Base-by-base conservation (phyloP, 2,797 vertebrate genomes). In the Lateolabrax maculatus region DNA sequence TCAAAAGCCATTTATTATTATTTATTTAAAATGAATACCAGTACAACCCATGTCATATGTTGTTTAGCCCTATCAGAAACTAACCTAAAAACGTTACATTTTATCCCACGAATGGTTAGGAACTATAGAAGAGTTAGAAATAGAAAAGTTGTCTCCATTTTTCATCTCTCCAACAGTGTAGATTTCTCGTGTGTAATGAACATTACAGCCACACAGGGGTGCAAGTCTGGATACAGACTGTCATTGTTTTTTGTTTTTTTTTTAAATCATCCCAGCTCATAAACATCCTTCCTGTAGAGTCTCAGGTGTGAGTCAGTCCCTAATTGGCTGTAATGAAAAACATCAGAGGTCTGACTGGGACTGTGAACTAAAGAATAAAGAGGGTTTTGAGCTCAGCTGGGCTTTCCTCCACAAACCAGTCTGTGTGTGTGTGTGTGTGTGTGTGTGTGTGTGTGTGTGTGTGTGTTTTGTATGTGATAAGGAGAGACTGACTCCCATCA, bases 361-460 rank as follows among this genome's bases (percentile, higher is more conserved):
- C n/a, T 11, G 41, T 16, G 31, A 13, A 21, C 41, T 6, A 3
- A 31, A 21, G 37, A 16, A 57, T 36, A 2, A 19, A 25, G 15
- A 29, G 37, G 2, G 6, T 13, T 36, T 13, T 37, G 43, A 37
- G n/a, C 56, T 27, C 16, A 25, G 55, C 56, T 62, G 39, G 18
- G 9, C 9, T 62, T 52, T 23, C 12, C 5, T 46, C 15, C 51
- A 49, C 27, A 31, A 56, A 43, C 27, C 58, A 19, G 44, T 37
- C 46, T 25, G 60, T 56, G 41, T 49, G 16, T 68, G 5, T 44
- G 43, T 25, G 31, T 36, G 18, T 39, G n/a, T 25, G 43, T 44
- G 43, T 46, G 44, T 19, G 18, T 52, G 41, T 65, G 51, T 18
- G 60, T 77, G 56, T 34, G 70, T 49, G 41, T 51, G 27, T 73